phyloP scores from a whole-genome alignment of 2,113 vertebrate species.

The Nansenia antarctica region DNA sequence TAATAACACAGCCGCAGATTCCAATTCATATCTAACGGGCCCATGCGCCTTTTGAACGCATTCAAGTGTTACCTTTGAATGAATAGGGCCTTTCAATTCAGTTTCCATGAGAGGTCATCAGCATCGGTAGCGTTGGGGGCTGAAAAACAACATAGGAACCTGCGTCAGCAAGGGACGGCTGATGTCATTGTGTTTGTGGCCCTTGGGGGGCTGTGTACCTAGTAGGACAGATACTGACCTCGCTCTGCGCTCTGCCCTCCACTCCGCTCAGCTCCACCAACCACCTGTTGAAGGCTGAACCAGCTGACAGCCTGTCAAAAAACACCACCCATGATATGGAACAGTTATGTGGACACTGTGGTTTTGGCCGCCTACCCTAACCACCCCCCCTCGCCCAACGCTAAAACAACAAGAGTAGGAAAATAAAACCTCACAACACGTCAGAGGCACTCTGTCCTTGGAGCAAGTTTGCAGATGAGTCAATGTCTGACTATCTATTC shows the following conservation, averaged over 20 bases:
- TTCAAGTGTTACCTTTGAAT: constrained; percentile 19
- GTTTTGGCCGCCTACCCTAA: not conserved
- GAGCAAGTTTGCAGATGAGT: not conserved
- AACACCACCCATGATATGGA: not conserved
- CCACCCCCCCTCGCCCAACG: not conserved
- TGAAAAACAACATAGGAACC: constrained; percentile 51
- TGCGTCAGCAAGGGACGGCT: constrained; percentile 49
- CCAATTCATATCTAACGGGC: constrained; percentile 27
- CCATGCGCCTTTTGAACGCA: not conserved
- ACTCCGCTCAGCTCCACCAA: not conserved
- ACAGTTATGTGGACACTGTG: constrained; percentile 14
- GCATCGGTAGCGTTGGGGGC: constrained; percentile 23
- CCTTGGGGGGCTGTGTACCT: constrained; percentile 49
- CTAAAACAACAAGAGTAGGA: not conserved
- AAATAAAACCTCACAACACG: not conserved
- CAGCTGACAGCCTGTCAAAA: not conserved
- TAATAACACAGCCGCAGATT: not conserved
- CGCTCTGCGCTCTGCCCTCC: constrained; percentile 6
- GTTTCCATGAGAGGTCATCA: constrained; percentile 18
- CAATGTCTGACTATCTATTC: not conserved
- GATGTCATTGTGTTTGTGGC: constrained; percentile 55
- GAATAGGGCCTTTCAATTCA: constrained; percentile 37
- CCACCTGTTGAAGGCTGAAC: not conserved
- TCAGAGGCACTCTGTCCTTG: not conserved
- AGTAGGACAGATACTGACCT: constrained; percentile 52